Evolutionary conservation across 2,113 vertebrate species (phyloP).

Genomic region (Oncorhynchus masou): DNA sequence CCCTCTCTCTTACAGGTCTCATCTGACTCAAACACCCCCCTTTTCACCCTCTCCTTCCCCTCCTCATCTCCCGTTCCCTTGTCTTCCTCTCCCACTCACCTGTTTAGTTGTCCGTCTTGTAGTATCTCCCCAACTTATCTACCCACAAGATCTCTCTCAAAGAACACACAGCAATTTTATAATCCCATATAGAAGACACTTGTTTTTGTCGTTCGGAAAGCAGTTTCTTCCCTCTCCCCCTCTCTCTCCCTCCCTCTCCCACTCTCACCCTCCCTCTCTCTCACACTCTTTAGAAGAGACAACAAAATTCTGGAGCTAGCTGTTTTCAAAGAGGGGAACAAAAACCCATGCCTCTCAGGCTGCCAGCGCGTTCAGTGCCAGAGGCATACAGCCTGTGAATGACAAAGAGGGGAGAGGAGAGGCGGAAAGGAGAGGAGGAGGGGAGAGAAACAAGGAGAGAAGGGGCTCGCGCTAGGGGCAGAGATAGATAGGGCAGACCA

Average conservation of each 20-base stretch:
- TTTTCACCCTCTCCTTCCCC: slow-evolving; percentile 5
- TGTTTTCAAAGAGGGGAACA: slow-evolving; percentile 65
- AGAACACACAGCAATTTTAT: slow-evolving; percentile 7
- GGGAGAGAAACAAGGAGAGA: slow-evolving; percentile 38
- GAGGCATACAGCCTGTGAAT: slow-evolving; percentile 70
- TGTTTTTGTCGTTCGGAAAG: neutral
- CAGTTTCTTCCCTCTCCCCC: neutral
- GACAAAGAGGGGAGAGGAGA: slow-evolving; percentile 66
- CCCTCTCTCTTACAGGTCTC: slow-evolving; percentile 10
- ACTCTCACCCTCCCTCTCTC: neutral
- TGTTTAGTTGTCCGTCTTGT: neutral
- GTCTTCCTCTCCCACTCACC: slow-evolving; percentile 12
- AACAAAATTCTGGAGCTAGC: slow-evolving; percentile 60
- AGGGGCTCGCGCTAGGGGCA: slow-evolving; percentile 70
- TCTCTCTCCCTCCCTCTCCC: neutral
- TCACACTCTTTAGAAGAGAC: slow-evolving; percentile 31
- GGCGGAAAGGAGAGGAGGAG: slow-evolving; percentile 26
- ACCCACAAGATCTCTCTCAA: neutral
- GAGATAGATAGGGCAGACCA: slow-evolving; percentile 49
- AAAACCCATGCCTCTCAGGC: slow-evolving; percentile 70
- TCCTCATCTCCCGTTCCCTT: slow-evolving; percentile 7
- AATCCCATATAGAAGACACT: neutral
- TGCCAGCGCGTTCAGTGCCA: slow-evolving; percentile 68
- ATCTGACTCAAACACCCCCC: slow-evolving; percentile 17
- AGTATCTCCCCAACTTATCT: neutral